phyloP scores from a whole-genome alignment of 2,113 vertebrate genomes.

The Protobothrops flavoviridis region DNA sequence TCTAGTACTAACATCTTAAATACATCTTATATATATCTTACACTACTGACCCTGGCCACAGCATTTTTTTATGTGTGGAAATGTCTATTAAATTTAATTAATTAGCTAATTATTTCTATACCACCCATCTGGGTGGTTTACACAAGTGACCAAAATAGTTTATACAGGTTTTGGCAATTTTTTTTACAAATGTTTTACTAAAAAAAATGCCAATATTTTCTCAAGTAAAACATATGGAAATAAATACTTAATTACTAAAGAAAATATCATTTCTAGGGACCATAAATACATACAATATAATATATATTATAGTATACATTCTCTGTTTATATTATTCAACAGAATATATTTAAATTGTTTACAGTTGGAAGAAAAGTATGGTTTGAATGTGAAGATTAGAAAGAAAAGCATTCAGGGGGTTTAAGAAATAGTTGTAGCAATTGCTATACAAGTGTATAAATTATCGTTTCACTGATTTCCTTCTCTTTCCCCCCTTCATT shows the following conservation, averaged over 20 bases:
- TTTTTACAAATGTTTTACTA: neutral
- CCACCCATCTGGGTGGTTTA: too few relatives aligned
- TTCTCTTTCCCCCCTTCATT: conserved; percentile 35
- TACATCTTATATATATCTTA: neutral
- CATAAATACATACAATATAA: neutral
- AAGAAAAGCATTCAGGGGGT: conserved; percentile 39
- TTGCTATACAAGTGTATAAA: conserved; percentile 72
- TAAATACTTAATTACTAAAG: neutral
- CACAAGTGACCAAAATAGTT: neutral
- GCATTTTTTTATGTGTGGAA: neutral
- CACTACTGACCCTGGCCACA: neutral
- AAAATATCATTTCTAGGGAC: conserved; percentile 18
- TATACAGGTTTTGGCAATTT: neutral
- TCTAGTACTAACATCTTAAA: neutral
- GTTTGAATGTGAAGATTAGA: conserved; percentile 51
- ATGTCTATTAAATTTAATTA: neutral
- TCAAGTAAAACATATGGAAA: neutral
- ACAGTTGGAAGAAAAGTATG: conserved; percentile 31
- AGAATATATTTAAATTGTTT: conserved; percentile 18
- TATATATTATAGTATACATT: neutral
- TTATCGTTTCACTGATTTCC: conserved; percentile 64
- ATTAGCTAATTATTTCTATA: neutral
- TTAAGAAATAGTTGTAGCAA: conserved; percentile 70
- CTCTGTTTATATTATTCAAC: conserved; percentile 5
- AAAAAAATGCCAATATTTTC: neutral